Percentiles rank a stretch among this genome's conserved stretches.
Conservation (phyloP, 2,888 invertebrate genomes). For the Drosophila trichaetosa region DNA sequence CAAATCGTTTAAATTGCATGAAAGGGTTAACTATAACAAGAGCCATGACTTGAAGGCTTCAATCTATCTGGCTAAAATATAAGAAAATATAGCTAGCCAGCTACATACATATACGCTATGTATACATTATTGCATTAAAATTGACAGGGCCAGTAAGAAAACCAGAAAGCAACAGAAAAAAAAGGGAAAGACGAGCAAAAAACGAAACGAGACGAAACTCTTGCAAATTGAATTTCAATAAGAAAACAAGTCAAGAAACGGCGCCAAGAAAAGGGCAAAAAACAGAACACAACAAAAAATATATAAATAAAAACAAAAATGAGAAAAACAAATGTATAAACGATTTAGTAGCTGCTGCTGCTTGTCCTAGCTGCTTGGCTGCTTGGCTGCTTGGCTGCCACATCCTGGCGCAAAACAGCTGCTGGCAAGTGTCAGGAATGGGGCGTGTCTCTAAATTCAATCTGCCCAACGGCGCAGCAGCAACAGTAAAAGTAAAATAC, state of each 20-base stretch:
- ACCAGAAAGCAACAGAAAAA: neutral
- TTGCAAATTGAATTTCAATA: slow-evolving; percentile 79
- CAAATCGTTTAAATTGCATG: slow-evolving; percentile 57
- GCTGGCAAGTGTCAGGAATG: slow-evolving; percentile 73
- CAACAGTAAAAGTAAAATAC: slow-evolving; percentile 18
- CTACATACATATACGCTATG: slow-evolving; percentile 6
- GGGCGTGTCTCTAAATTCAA: slow-evolving; percentile 68
- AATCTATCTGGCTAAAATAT: slow-evolving; percentile 47
- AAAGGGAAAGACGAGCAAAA: slow-evolving; percentile 26
- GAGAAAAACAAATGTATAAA: slow-evolving; percentile 77
- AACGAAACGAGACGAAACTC: slow-evolving; percentile 45
- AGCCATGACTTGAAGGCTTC: slow-evolving; percentile 39
- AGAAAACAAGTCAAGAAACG: slow-evolving; percentile 68
- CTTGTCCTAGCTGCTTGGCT: slow-evolving; percentile 35
- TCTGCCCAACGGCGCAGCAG: slow-evolving; percentile 47
- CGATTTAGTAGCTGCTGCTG: slow-evolving; percentile 75
- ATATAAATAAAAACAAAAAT: slow-evolving; percentile 58
- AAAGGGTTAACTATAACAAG: slow-evolving; percentile 62
- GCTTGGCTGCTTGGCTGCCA: slow-evolving; percentile 51
- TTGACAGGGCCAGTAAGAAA: slow-evolving; percentile 29
- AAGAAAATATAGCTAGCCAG: slow-evolving; percentile 3
- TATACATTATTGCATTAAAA: slow-evolving; percentile 38
- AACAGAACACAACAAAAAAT: slow-evolving; percentile 37
- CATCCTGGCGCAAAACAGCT: slow-evolving; percentile 67
- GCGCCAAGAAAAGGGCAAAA: slow-evolving; percentile 55